Conservation (phyloP, 2,888 invertebrate genomes). For the Atethmia centrago region DNA sequence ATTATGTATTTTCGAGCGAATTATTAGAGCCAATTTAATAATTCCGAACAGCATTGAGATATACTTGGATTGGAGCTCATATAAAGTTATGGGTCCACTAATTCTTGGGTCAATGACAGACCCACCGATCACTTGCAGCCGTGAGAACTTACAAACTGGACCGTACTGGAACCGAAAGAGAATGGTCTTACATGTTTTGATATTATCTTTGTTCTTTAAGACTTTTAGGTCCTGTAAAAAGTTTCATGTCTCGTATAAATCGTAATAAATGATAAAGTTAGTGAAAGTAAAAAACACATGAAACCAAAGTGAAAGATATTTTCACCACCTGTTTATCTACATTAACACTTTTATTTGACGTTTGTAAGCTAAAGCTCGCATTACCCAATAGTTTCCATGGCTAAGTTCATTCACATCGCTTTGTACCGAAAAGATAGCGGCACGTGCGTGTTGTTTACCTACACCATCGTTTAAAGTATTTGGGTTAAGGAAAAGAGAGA, state of each 20-base stretch:
- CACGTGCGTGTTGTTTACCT: conserved; percentile 22
- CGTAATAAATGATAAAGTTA: conserved; percentile 32
- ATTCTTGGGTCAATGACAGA: conserved; percentile 72
- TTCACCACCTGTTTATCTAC: conserved; percentile 21
- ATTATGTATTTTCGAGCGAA: conserved; percentile 24
- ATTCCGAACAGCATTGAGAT: conserved; percentile 30
- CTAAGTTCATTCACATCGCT: conserved; percentile 45
- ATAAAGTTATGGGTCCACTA: conserved; percentile 58
- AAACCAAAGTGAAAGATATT: conserved; percentile 35
- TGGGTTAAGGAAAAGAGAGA: background rate
- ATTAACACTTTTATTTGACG: conserved; percentile 34
- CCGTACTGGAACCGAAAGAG: conserved; percentile 59
- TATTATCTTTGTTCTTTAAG: conserved; percentile 28
- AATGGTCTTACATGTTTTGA: conserved; percentile 46
- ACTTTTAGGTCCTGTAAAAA: conserved; percentile 31
- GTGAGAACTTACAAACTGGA: conserved; percentile 64
- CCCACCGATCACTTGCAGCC: conserved; percentile 64
- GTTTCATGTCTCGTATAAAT: background rate
- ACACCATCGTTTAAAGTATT: background rate
- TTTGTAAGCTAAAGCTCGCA: conserved; percentile 7
- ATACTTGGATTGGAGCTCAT: conserved; percentile 38
- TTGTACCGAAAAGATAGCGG: conserved; percentile 13
- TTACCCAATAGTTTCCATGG: conserved; percentile 32
- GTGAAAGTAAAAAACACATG: conserved; percentile 45
- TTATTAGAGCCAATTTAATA: conserved; percentile 35